Base-by-base conservation (phyloP, 2,113 vertebrate genomes). In the Platysteira castanea region DNA sequence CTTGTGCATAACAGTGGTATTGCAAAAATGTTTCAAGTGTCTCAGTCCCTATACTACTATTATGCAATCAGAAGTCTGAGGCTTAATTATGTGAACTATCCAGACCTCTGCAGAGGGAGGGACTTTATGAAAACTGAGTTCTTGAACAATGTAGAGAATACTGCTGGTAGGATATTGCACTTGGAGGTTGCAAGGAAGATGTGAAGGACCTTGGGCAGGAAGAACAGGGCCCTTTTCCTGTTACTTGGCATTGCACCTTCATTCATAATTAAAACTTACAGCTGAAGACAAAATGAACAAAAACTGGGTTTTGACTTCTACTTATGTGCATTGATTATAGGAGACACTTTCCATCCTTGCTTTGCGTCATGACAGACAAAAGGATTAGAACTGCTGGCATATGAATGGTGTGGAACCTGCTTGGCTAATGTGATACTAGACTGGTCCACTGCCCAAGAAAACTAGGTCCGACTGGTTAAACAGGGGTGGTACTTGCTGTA, bases 141-240 rank as follows among this genome's bases (percentile, higher is more conserved):
- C 57, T 85, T 73, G 42, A 15, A 35, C 6, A 30, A 13, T 1
- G 0, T 8, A 42, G 42, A 24, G 47, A 74, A 18, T 9, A n/a
- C 8, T 21, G 4, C 7, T 61, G 15, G 15, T 22, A 41, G 21
- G 10, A 26, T 24, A 17, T 10, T 39, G 27, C 6, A 7, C 16
- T 63, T 2, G 1, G 30, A 89, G 15, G 1, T 7, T 68, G 19
- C 17, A 18, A 7, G 16, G 16, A 41, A 78, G 42, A 35, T 0
- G 0, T 33, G 33, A 61, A 6, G 3, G 6, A 18, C 50, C 24
- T 50, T 26, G 15, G 13, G 16, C 1, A 23, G 13, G 18, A 89
- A 33, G 35, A 50, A 53, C 3, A 12, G 9, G 3, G 7, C 3
- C 14, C 6, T 8, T 41, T 74, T 71, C 24, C 39, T 71, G 20